These are phyloP conservation scores for pig (Sus scrofa) DNA, from an alignment of 2,113 vertebrate species.

Conservation along the genomic window T2T-Sscrofa CM000820.6:30788501-30789000, in stretches of 20 bases:
- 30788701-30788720: not conserved
- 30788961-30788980: conserved; percentile 7
- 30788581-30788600: conserved; percentile 65
- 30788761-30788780: not conserved
- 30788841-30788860: conserved; percentile 1
- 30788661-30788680: conserved; percentile 65
- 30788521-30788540: conserved; percentile 62
- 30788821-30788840: conserved; percentile 1
- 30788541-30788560: conserved; percentile 42
- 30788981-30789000: conserved; percentile 27
- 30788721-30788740: not conserved
- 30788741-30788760: not conserved
- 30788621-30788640: conserved; percentile 75
- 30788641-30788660: conserved; percentile 61
- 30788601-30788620: conserved; percentile 72
- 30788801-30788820: not conserved
- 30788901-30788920: not conserved
- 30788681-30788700: conserved; percentile 42
- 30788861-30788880: conserved; percentile 47
- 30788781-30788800: not conserved
- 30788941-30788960: not conserved
- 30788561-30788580: conserved; percentile 59
- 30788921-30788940: not conserved
- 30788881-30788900: conserved; percentile 55
- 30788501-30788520: conserved; percentile 28